phyloP scores from a whole-genome alignment of 2,797 vertebrate species.

The Erithacus rubecula region DNA sequence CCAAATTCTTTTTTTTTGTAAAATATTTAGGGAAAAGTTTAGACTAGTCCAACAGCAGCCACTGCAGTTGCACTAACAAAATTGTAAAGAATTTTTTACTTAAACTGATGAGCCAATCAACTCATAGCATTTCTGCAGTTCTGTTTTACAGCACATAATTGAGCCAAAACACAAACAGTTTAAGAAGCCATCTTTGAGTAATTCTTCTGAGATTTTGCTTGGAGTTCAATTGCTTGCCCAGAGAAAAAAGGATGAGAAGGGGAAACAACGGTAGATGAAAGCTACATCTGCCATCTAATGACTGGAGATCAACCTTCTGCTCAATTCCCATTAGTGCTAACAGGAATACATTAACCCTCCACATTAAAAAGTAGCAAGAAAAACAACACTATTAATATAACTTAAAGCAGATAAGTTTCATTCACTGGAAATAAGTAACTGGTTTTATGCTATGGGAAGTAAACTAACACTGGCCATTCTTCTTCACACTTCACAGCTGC shows the following conservation, averaged over 20 bases:
- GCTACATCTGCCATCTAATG: not conserved
- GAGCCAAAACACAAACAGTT: not conserved
- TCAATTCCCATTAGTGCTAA: not conserved
- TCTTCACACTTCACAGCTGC: too few relatives aligned
- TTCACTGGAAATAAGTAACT: not conserved
- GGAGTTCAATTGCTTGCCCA: not conserved
- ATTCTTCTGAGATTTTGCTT: not conserved
- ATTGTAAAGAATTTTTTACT: not conserved
- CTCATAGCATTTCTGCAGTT: not conserved
- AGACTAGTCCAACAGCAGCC: not conserved
- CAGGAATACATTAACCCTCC: not conserved
- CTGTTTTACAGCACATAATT: rapidly evolving
- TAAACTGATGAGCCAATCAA: not conserved
- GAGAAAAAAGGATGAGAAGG: not conserved
- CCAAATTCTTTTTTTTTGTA: not conserved
- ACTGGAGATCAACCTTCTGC: not conserved
- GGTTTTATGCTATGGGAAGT: not conserved
- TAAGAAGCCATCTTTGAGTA: not conserved
- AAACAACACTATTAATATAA: not conserved
- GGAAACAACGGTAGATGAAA: not conserved
- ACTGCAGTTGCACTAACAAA: not conserved
- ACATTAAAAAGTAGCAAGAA: not conserved
- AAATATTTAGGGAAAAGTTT: not conserved
- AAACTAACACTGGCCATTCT: not conserved
- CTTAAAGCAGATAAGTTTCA: not conserved